Evolutionary conservation across 2,797 vertebrate genomes (phyloP).

Genomic region (Centroberyx gerrardi): DNA sequence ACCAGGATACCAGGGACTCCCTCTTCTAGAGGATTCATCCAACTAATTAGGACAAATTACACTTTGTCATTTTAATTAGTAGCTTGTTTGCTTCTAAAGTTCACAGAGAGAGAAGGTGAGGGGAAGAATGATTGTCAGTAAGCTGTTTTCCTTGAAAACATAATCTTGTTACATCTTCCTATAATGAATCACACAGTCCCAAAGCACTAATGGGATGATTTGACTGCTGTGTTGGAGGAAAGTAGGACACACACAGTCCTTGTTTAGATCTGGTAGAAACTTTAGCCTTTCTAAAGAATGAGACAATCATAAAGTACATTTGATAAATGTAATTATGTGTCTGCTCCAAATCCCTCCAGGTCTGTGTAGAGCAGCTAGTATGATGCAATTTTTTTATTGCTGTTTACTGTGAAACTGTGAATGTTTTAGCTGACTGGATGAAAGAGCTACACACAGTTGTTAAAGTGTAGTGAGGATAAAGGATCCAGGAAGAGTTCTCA

Average conservation of each 20-base stretch:
- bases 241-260: conserved; percentile 64
- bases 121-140: conserved; percentile 22
- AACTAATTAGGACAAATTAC: neutral
- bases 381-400: conserved; percentile 56
- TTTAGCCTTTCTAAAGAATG: conserved; percentile 48
- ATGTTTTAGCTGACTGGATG: conserved; percentile 53
- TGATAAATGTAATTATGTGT: conserved; percentile 68
- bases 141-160: conserved; percentile 45
- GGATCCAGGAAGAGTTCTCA: neutral
- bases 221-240: conserved; percentile 51
- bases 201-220: conserved; percentile 37
- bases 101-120: conserved; percentile 15
- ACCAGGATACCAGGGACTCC: neutral
- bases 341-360: conserved; percentile 59
- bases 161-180: conserved; percentile 32
- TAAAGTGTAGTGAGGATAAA: neutral
- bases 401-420: conserved; percentile 56
- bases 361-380: conserved; percentile 23
- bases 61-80: too few relatives aligned
- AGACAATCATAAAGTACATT: conserved; percentile 60
- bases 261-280: conserved; percentile 51
- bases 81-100: too few relatives aligned
- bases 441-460: conserved; percentile 36
- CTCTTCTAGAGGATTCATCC: neutral
- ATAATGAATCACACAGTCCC: conserved; percentile 39